Base-by-base conservation (phyloP, 1,140 invertebrate genomes). In the Liolophura sinensis region DNA sequence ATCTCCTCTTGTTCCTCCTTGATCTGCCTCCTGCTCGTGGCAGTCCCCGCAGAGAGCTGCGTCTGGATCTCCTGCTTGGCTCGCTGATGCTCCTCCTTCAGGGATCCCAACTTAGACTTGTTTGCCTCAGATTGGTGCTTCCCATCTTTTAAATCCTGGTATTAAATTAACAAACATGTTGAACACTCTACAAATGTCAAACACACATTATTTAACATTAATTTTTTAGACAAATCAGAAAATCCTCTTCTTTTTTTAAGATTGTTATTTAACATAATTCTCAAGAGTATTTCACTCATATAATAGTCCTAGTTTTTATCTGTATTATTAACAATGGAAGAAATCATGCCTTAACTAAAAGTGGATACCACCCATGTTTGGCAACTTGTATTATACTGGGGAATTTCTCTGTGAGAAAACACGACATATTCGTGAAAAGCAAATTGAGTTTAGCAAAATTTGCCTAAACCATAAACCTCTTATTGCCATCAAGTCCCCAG, bases 21-120 rank as follows among this genome's bases (percentile, higher is more conserved):
- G 15, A 79, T 68, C 77, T 87, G n/a, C 88, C 73, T 89, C 87
- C 72, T 89, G 76, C 57, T 84, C 81, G 52, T 80, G 81, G 46
- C 69, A 71, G 4, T 80, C 77, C 14, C 60, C 64, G 54, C 85
- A 83, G 16, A 85, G 64, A 16, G 69, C 60, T 80, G 60, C 18
- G 69, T 67, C 60, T 76, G 76, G 11, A 85, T 24, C 62, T 84
- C 80, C 59, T 82, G 75, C 63, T 83, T 82, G n/a, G 66, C 50
- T 20, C 71, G 70, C 12, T 72, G 27, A 50, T 75, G 64, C 59
- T 85, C 83, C 25, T 84, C 82, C 67, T 83, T 80, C 11, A 78
- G 49, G 15, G 60, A 61, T 5, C 65, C 27, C 20, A 82, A 51
- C 57, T 77, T 76, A 1, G 77, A 73, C 48, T 75, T 78, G 3